Evolutionary conservation across 1,140 invertebrate genomes (phyloP).

Genomic region (Tyrophagus putrescentiae): DNA sequence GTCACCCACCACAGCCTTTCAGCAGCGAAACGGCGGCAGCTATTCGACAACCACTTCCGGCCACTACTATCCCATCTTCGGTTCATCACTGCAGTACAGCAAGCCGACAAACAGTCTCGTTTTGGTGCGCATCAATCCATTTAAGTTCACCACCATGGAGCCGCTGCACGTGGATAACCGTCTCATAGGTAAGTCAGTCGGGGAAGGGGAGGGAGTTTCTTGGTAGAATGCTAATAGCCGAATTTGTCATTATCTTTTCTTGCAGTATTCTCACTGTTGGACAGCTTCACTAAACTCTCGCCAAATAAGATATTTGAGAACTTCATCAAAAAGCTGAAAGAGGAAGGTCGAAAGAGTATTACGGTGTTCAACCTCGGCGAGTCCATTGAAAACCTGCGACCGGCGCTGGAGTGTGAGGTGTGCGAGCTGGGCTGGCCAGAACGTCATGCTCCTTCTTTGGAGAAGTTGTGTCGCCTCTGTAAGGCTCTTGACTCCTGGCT

Average conservation of each 20-base stretch:
- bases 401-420: conserved; percentile 33
- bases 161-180: conserved; percentile 3
- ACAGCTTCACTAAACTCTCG: conserved; percentile 8
- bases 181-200: conserved; percentile 12
- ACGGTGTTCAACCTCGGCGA: conserved; percentile 5
- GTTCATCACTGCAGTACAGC: not conserved
- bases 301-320: conserved; percentile 12
- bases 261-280: conserved; percentile 6
- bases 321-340: conserved; percentile 2
- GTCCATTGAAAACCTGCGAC: conserved; percentile 7
- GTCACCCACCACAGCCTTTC: not conserved
- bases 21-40: not conserved
- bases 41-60: not conserved
- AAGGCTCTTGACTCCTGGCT: conserved; percentile 84
- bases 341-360: not conserved
- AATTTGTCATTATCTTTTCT: not conserved
- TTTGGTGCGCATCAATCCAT: conserved; percentile 6
- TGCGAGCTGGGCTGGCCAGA: conserved; percentile 69
- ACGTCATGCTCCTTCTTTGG: conserved; percentile 68
- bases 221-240: too few species aligned
- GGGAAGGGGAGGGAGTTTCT: too few species aligned
- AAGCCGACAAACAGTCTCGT: not conserved
- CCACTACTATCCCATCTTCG: too few species aligned
- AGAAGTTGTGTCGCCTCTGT: conserved; percentile 72
- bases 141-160: conserved; percentile 12